phyloP scores from a whole-genome alignment of 2,888 invertebrate species.

The Eupithecia exiguata region DNA sequence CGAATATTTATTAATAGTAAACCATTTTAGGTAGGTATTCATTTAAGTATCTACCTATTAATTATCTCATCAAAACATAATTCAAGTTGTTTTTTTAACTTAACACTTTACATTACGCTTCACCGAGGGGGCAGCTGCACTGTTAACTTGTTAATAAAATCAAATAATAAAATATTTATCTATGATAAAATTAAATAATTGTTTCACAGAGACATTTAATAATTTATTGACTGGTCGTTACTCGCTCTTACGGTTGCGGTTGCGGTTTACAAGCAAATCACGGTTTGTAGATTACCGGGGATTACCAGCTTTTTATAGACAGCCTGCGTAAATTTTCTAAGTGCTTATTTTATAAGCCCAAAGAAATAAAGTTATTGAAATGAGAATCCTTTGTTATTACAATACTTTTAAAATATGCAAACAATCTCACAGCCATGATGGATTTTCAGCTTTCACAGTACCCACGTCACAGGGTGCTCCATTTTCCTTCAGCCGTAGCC shows the following conservation, averaged over 20 bases:
- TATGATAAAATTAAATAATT: background rate
- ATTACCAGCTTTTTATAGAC: too few species aligned
- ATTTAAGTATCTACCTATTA: too few species aligned
- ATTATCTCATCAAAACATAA: too few species aligned
- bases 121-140: too few species aligned
- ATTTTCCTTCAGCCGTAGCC: conserved; percentile 60
- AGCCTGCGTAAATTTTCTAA: too few species aligned
- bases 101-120: background rate
- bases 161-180: background rate
- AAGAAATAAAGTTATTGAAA: too few species aligned
- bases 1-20: too few species aligned
- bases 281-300: too few species aligned
- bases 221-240: background rate
- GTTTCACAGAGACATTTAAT: background rate
- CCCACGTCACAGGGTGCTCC: conserved; percentile 55
- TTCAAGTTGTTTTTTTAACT: too few species aligned
- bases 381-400: background rate
- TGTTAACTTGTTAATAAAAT: background rate
- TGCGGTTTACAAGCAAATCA: too few species aligned
- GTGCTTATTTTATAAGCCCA: too few species aligned
- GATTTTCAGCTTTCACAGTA: conserved; percentile 27
- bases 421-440: conserved; percentile 15
- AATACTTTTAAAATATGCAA: background rate
- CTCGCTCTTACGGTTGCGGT: background rate
- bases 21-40: too few species aligned